Base-by-base conservation (phyloP, 1,140 invertebrate species). In the Drosophila funebris region DNA sequence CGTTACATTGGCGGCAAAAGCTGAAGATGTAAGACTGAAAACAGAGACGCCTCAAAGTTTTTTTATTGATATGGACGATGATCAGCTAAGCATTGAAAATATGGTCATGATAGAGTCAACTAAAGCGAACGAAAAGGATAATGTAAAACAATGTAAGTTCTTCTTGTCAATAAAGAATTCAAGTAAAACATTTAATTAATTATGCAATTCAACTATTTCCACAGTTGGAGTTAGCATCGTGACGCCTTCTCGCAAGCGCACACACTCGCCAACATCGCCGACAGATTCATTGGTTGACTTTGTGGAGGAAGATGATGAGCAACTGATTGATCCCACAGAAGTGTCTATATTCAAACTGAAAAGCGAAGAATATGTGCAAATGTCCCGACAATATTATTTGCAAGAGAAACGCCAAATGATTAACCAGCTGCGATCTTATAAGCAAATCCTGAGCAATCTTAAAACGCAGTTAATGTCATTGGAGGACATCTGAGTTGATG, bases 321-420 rank as follows among this genome's bases (percentile, higher is more conserved):
- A 68, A 6, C 13, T 75, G 0, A 69, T 90, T 7, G 82, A 91
- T 33, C 0, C 31, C 16, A 16, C 54, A 18, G 56, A 87, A 36
- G 80, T 91, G 1, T 78, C 78, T 1, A 73, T 74, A 7, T 91
- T 91, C 16, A 70, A 72, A 1, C 81, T 90, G 4, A 83, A 90
- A 9, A 90, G 88, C 16, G 73, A 91, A 24, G 64, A 90, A 48
- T 90, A 81, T 31, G 87, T 91, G 1, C 87, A 91, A 69, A 91
- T 91, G 90, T 73, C 90, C 0, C 56, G 74, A 29, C 70, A 79
- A 1, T 76, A 74, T 36, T 91, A 91, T 64, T 6, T 85, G 13
- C 22, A 39, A 0, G 90, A 91, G 46, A 91, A 90, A 39, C 60
- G 69, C 1, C 50, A 78, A 18, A 48, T 90, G 48, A 4, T 67